A percentile compares a stretch with the other conserved stretches of the same genome.
Conservation (phyloP, 2,888 invertebrate genomes). For the Craniophora ligustri region DNA sequence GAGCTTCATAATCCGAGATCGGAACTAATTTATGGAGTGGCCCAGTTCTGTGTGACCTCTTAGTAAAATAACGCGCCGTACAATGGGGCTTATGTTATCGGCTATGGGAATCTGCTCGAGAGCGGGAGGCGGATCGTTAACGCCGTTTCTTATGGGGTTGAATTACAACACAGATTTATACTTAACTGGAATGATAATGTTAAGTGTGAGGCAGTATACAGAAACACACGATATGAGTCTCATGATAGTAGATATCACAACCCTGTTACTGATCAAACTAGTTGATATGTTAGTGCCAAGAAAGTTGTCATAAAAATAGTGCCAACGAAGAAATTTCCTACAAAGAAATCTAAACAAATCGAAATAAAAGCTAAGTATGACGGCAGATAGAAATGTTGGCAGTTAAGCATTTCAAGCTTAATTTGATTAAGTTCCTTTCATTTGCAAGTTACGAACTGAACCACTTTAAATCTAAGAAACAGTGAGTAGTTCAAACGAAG, state of each 20-base stretch:
- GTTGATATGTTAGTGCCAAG: too few species aligned
- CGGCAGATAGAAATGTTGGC: not conserved
- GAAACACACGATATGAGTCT: constrained; percentile 29
- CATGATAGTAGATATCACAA: too few species aligned
- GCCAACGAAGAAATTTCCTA: not conserved
- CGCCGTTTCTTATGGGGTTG: constrained; percentile 60
- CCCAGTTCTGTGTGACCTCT: constrained; percentile 65
- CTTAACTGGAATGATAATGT: constrained; percentile 52
- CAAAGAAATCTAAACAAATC: not conserved
- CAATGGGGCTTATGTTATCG: constrained; percentile 62
- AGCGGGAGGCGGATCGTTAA: constrained; percentile 60
- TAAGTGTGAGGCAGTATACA: constrained; percentile 32
- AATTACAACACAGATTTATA: constrained; percentile 55
- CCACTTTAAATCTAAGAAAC: constrained; percentile 43
- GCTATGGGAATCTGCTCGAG: constrained; percentile 53
- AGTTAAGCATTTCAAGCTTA: constrained; percentile 3
- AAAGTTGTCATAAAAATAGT: too few species aligned
- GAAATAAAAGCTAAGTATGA: not conserved
- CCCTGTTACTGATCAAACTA: too few species aligned
- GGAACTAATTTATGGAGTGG: constrained; percentile 72
- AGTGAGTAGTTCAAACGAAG: constrained; percentile 45
- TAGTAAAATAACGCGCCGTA: constrained; percentile 64
- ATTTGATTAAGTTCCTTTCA: constrained; percentile 30
- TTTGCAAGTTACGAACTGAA: constrained; percentile 27
- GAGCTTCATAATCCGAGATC: constrained; percentile 73